Percentiles rank a stretch among this genome's conserved stretches.
phyloP scores from a whole-genome alignment of 2,113 vertebrate species.

The Pangasianodon gigas region DNA sequence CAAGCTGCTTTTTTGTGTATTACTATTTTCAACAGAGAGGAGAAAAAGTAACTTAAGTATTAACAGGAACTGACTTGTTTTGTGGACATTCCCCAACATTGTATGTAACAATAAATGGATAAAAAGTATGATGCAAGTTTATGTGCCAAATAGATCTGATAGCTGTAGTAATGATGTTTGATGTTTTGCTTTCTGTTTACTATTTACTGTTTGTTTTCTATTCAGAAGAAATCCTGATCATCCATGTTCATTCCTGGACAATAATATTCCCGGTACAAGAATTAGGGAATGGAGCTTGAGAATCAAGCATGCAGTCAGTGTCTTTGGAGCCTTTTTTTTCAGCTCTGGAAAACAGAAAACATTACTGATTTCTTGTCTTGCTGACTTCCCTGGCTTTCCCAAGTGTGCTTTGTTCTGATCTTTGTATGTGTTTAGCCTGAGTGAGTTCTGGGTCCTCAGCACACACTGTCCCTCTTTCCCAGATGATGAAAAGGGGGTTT shows the following conservation, averaged over 20 bases:
- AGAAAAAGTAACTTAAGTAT: not conserved
- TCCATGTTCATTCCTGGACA: not conserved
- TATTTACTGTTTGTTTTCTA: not conserved
- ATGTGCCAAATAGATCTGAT: not conserved
- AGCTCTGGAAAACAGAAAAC: conserved; percentile 1
- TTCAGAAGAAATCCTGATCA: not conserved
- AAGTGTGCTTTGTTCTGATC: not conserved
- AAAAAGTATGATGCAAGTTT: not conserved
- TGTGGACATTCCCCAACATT: not conserved
- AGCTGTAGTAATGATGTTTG: not conserved
- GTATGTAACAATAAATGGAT: not conserved
- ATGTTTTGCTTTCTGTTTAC: not conserved
- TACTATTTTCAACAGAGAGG: not conserved
- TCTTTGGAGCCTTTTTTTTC: conserved; percentile 22
- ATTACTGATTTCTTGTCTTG: not conserved
- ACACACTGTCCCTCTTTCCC: conserved; percentile 9
- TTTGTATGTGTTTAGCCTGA: not conserved
- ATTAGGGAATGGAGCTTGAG: not conserved
- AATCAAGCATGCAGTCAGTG: not conserved
- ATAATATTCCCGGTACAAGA: not conserved
- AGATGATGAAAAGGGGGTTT: conserved; percentile 44
- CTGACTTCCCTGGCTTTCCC: not conserved
- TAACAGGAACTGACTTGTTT: not conserved
- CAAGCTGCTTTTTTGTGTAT: not conserved
- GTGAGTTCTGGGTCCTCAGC: conserved; percentile 14